Percentiles rank a stretch among this genome's conserved stretches.
phyloP scores from a whole-genome alignment of 1,140 invertebrate genomes.

The Archivesica marissinica region DNA sequence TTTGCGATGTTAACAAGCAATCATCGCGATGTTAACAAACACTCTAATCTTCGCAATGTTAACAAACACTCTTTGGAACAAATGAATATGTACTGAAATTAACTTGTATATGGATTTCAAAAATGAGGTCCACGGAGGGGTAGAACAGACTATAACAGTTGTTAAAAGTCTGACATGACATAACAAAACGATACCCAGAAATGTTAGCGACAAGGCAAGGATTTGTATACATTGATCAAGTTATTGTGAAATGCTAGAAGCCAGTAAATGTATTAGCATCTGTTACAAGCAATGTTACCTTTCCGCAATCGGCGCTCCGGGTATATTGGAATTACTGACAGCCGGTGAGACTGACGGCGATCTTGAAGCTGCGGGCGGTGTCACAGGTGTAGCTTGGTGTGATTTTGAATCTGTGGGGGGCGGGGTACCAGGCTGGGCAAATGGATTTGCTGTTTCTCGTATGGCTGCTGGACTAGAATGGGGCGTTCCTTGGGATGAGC shows the following conservation, averaged over 20 bases:
- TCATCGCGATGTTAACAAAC: too few species aligned
- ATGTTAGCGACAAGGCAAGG: neutral
- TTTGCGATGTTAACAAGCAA: too few species aligned
- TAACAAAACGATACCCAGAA: neutral
- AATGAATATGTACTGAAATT: too few species aligned
- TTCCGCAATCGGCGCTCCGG: slow-evolving; percentile 59
- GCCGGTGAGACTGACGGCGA: slow-evolving; percentile 49
- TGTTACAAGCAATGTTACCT: slow-evolving; percentile 45
- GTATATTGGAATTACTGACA: slow-evolving; percentile 32
- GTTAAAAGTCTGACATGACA: slow-evolving; percentile 2
- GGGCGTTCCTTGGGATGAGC: slow-evolving; percentile 46
- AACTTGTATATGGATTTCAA: too few species aligned
- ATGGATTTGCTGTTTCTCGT: slow-evolving; percentile 26
- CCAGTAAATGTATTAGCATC: slow-evolving; percentile 1
- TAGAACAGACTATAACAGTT: too few species aligned
- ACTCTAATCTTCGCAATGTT: too few species aligned
- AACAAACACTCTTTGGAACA: too few species aligned
- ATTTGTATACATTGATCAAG: neutral
- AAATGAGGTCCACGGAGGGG: too few species aligned
- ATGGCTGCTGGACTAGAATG: slow-evolving; percentile 51
- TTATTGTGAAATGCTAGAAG: slow-evolving; percentile 38
- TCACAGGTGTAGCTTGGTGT: slow-evolving; percentile 3
- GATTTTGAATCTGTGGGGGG: too few species aligned
- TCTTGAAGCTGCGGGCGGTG: slow-evolving; percentile 9
- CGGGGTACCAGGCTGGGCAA: neutral